A percentile compares a stretch with the other conserved stretches of the same genome.
These are phyloP conservation scores for Tetrao urogallus DNA, from an alignment of 2,113 vertebrate genomes.

Conservation along the genomic window DNA sequence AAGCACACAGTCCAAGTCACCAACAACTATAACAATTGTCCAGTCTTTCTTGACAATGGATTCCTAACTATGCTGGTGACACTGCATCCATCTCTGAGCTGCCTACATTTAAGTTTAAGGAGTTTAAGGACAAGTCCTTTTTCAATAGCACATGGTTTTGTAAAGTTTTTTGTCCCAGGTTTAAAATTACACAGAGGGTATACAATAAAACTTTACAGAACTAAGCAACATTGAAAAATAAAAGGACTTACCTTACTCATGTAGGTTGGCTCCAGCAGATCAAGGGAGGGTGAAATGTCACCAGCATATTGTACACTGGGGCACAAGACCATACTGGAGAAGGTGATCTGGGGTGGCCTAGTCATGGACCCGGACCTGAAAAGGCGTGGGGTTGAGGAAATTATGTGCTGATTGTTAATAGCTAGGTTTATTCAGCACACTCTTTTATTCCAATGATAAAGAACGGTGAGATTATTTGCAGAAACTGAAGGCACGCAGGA, in stretches of 20 bases:
- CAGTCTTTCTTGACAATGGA: background rate
- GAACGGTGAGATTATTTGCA: constrained; percentile 4
- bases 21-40: background rate
- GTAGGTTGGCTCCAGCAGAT: constrained; percentile 40
- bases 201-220: constrained; percentile 66
- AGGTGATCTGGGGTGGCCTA: constrained; percentile 50
- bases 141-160: constrained; percentile 68
- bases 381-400: constrained; percentile 52
- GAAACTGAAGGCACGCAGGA: background rate
- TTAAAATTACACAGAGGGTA: constrained; percentile 27
- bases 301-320: constrained; percentile 60
- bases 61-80: constrained; percentile 52
- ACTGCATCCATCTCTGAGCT: constrained; percentile 35
- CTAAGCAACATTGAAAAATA: constrained; percentile 68
- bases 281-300: constrained; percentile 48
- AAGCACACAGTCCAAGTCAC: background rate
- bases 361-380: constrained; percentile 56
- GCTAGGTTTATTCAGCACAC: constrained; percentile 50
- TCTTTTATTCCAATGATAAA: constrained; percentile 11
- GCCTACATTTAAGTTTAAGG: no score
- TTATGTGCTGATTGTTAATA: constrained; percentile 41
- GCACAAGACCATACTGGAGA: constrained; percentile 52
- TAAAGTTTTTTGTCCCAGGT: constrained; percentile 61
- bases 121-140: constrained; percentile 54
- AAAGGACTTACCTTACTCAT: constrained; percentile 37